phyloP scores from a whole-genome alignment of 1,140 invertebrate genomes.

The Atta cephalotes region DNA sequence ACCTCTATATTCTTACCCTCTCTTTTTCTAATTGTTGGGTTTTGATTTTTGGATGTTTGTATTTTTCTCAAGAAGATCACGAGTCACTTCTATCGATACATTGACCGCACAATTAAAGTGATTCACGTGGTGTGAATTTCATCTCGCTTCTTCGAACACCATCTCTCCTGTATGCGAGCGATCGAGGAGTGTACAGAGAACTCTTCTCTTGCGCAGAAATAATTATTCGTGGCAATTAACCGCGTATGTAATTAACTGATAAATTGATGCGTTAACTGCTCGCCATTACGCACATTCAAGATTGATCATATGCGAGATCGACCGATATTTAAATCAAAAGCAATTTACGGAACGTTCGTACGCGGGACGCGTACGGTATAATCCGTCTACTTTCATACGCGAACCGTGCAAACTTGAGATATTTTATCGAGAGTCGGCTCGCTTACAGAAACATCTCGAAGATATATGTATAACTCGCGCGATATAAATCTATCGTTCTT shows the following conservation, averaged over 20 bases:
- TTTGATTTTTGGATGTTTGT: not conserved
- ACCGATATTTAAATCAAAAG: constrained; percentile 73
- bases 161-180: not conserved
- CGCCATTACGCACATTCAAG: constrained; percentile 62
- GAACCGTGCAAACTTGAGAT: constrained; percentile 21
- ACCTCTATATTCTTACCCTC: not conserved
- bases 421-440: not conserved
- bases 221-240: constrained; percentile 75
- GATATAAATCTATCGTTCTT: constrained; percentile 1
- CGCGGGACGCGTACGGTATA: constrained; percentile 2
- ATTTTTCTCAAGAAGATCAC: not conserved
- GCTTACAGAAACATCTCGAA: not conserved
- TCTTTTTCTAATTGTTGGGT: not conserved
- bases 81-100: not conserved
- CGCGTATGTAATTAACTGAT: constrained; percentile 78
- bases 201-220: constrained; percentile 54
- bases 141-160: constrained; percentile 12
- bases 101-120: constrained; percentile 11
- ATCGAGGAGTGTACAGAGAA: not conserved
- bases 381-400: not conserved
- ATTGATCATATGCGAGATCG: constrained; percentile 66
- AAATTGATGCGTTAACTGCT: constrained; percentile 78
- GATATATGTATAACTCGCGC: not conserved
- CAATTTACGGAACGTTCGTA: constrained; percentile 60
- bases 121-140: constrained; percentile 8